Conservation (phyloP, 64 coral and sea anemone species). For the Actinia equina region DNA sequence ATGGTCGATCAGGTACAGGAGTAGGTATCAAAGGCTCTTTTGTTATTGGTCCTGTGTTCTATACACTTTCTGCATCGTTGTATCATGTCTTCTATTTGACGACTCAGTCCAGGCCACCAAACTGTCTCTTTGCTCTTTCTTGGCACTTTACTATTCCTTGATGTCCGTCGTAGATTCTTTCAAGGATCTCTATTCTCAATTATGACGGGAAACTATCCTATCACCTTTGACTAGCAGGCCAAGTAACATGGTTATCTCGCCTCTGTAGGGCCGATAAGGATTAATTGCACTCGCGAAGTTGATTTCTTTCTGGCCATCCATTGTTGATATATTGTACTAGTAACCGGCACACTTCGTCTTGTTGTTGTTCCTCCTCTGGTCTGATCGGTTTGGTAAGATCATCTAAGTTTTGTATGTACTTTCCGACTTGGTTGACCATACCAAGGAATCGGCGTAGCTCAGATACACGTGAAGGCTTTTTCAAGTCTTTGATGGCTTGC, state of each 20-base stretch:
- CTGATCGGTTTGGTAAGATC: background rate
- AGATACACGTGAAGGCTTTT: background rate
- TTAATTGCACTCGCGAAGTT: background rate
- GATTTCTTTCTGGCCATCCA: background rate
- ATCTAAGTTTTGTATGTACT: background rate
- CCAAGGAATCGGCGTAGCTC: conserved; percentile 26
- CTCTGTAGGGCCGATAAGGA: background rate
- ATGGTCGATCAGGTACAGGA: conserved; percentile 25
- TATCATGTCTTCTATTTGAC: conserved; percentile 1
- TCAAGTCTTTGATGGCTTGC: background rate
- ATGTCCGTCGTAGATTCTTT: conserved; percentile 1
- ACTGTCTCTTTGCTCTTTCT: background rate
- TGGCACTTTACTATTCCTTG: conserved; percentile 16
- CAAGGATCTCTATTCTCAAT: conserved; percentile 9
- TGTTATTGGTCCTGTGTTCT: background rate
- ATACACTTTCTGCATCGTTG: background rate
- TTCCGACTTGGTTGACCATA: conserved; percentile 5
- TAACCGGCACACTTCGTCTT: background rate
- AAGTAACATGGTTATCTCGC: background rate
- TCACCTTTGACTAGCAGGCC: background rate
- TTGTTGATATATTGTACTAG: background rate
- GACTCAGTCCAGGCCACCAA: conserved; percentile 23
- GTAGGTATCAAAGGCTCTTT: conserved; percentile 30
- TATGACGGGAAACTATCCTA: no score
- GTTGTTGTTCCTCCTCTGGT: background rate